Evolutionary conservation across 2,113 vertebrate genomes (phyloP).

Genomic region (Tonatia bakeri): DNA sequence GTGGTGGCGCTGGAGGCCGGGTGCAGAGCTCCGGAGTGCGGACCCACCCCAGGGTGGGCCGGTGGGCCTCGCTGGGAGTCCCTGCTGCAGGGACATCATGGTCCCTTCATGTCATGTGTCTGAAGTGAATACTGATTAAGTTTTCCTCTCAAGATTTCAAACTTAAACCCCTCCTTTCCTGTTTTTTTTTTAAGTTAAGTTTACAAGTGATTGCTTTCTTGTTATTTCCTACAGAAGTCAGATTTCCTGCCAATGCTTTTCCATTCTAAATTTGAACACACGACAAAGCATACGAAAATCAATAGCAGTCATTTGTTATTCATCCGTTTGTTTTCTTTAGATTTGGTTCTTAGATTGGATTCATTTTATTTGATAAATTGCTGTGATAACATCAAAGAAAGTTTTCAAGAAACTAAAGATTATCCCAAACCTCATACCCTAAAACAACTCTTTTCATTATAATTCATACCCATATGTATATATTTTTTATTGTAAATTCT

Average conservation of each 20-base stretch:
- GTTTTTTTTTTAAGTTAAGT: background rate
- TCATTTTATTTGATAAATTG: conserved; percentile 7
- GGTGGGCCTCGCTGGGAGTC: background rate
- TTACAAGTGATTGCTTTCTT: background rate
- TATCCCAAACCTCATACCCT: background rate
- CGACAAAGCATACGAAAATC: background rate
- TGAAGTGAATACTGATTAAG: background rate
- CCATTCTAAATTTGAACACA: background rate
- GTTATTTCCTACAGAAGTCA: background rate
- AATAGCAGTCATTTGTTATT: background rate
- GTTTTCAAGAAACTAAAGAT: background rate
- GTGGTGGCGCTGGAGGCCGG: background rate
- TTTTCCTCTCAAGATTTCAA: conserved; percentile 9
- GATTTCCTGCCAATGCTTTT: background rate
- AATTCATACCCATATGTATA: background rate
- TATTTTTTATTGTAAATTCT: background rate
- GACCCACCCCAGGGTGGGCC: background rate
- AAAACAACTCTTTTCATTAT: background rate
- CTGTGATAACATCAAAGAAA: conserved; percentile 10
- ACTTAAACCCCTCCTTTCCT: background rate
- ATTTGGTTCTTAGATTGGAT: background rate
- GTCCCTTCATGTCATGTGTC: background rate
- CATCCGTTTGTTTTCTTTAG: background rate
- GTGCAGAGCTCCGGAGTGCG: background rate
- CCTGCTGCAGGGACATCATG: background rate